Base-by-base conservation (phyloP, 1,140 invertebrate genomes). In the Drosophila navojoa region DNA sequence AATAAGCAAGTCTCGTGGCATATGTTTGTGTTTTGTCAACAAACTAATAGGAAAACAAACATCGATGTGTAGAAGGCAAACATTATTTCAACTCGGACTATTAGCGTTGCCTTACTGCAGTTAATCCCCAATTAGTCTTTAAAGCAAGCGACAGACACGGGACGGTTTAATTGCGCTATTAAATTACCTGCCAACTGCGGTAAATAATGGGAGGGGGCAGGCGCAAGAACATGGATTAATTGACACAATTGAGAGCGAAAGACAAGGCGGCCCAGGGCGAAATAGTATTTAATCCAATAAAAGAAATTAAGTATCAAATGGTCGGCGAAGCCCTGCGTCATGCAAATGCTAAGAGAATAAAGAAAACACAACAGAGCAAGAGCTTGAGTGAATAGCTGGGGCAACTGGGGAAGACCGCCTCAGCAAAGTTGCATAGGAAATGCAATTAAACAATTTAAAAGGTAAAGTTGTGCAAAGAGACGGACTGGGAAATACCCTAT, bases 291-390 rank as follows among this genome's bases (percentile, higher is more conserved):
- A 89, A 89, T 89, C 85, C 86, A 89, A 89, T 89, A 86, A 89
- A 90, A 68, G 71, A 90, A 90, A 89, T 85, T 81, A 85, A 74
- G 80, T 85, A 85, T 78, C 77, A 85, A 89, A 75, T 76, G 71
- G 71, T 69, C 69, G 71, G 79, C 63, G 84, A 89, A 89, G 77
- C 84, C 79, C 50, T 84, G 64, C 67, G 74, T 73, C 38, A 27
- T 45, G 38, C 40, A 54, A 47, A 29, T 47, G 11, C 6, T 19
- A 3, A 15, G 5, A 7, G 7, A 10, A 32, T 32, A 29, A 32
- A 19, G 27, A 59, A 45, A 60, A 44, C 16, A 62, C 58, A 45
- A 29, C 22, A 60, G 19, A 3, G 0, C 2, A 54, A 27, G 61
- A 25, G 19, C 19, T 0, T 19, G 10, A 27, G 1, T n/a, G 47